These are phyloP conservation scores for Cremastinae sp. DNA, from an alignment of 2,888 invertebrate species.

Conservation along the genomic window DNA sequence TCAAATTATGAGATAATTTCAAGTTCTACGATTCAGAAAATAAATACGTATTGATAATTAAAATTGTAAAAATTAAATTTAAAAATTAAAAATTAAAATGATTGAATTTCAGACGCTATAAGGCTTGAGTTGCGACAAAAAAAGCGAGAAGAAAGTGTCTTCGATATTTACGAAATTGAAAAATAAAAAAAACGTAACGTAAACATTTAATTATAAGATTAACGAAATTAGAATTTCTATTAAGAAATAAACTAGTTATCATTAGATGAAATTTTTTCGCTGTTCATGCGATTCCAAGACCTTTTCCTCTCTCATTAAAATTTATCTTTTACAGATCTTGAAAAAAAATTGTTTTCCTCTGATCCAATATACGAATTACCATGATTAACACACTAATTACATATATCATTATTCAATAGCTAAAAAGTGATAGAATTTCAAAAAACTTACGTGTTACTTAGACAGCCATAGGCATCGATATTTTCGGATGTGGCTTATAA, in stretches of 20 bases:
- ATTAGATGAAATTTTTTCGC: conserved; percentile 50
- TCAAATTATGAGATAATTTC: not conserved
- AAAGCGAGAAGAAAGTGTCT: conserved; percentile 58
- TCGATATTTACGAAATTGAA: conserved; percentile 48
- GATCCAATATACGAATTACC: no score
- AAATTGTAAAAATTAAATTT: conserved; percentile 8
- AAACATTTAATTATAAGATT: conserved; percentile 69
- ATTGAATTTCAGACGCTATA: no score
- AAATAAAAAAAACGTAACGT: conserved; percentile 49
- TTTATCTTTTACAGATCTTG: not conserved
- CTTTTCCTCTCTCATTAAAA: not conserved
- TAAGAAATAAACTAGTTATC: conserved; percentile 74
- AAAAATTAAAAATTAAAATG: conserved; percentile 19
- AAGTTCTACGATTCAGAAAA: not conserved
- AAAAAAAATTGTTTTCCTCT: no score
- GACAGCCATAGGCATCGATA: conserved; percentile 96
- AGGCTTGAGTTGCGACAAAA: conserved; percentile 58
- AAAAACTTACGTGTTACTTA: conserved; percentile 72
- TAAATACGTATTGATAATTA: not conserved
- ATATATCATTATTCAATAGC: no score
- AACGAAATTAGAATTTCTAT: conserved; percentile 76
- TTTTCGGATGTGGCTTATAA: conserved; percentile 94
- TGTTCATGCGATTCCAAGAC: not conserved
- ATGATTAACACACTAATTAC: no score
- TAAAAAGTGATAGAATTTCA: no score